Base-by-base conservation (phyloP, 2,888 invertebrate genomes). In the Thymelicus sylvestris region DNA sequence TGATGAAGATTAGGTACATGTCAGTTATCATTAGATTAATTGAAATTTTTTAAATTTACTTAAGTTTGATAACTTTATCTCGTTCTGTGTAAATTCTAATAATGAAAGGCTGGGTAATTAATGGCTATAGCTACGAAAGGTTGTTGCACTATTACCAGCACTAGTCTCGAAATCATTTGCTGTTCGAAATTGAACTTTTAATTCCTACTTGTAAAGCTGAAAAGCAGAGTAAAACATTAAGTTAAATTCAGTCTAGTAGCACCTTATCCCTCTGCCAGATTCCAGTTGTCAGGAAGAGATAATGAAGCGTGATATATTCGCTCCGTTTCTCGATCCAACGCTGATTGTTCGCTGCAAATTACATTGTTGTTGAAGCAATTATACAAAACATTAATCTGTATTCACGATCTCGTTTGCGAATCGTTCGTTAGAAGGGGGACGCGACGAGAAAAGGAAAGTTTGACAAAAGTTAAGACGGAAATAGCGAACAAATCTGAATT, bases 391-490 rank as follows among this genome's bases (percentile, higher is more conserved):
- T 90, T 70, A 70, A 70, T 70, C 70, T 70, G 70, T 65, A 74
- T 82, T 86, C 84, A 81, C 84, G 85, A 86, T 87, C 87, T 87
- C 85, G 84, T 86, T 86, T 83, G 84, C 85, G 86, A 88, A 89
- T 88, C 88, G 86, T 88, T 89, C 86, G 87, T 89, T 89, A 88
- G 87, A 82, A 84, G 85, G 83, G 85, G 81, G 80, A 86, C 86
- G 86, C 83, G 81, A 81, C 78, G 76, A 79, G 79, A 77, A 82
- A 84, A 84, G 81, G 83, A 84, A 89, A 88, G 85, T 89, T 90
- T 87, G 86, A 86, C 89, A 86, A 89, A 90, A 91, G 87, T 89
- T 88, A 70, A 70, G 70, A 70, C 52, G 70, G 65, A 65, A 70
- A 69, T 69, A 70, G 64, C 65, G 50, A 65, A 65, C 50, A 61